A percentile compares a stretch with the other conserved stretches of the same genome.
Conservation (phyloP, 2,797 vertebrate species). For the Anas bahamensis region DNA sequence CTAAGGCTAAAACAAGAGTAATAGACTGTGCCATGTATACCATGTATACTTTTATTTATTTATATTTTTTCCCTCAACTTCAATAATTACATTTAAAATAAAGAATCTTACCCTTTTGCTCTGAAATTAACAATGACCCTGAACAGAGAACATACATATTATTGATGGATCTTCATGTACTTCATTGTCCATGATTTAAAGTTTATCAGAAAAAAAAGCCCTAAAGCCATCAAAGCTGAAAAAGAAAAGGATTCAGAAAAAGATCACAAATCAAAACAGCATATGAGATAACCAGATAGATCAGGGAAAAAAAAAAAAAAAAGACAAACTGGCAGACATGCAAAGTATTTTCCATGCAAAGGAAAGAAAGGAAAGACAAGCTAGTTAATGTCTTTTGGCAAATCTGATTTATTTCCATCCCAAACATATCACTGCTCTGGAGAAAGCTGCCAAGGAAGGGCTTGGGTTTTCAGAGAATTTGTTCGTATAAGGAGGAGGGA, state of each 20-base stretch:
- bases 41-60: neutral
- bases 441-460: neutral
- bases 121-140: neutral
- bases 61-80: neutral
- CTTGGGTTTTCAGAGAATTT: neutral
- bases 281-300: neutral
- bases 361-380: neutral
- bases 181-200: neutral
- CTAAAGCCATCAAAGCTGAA: neutral
- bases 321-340: neutral
- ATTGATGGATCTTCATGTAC: neutral
- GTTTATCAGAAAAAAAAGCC: neutral
- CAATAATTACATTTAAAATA: neutral
- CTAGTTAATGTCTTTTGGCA: neutral
- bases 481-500: neutral
- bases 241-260: neutral
- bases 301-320: rapidly evolving
- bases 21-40: neutral
- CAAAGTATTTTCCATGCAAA: neutral
- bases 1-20: neutral
- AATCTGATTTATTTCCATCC: neutral
- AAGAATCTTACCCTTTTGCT: neutral
- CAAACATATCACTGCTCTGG: neutral
- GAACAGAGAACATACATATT: neutral
- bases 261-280: neutral